A percentile compares a stretch with the other conserved stretches of the same genome.
These are phyloP conservation scores for Mizuhopecten yessoensis DNA, from an alignment of 1,140 invertebrate species.

Conservation along the genomic window DNA sequence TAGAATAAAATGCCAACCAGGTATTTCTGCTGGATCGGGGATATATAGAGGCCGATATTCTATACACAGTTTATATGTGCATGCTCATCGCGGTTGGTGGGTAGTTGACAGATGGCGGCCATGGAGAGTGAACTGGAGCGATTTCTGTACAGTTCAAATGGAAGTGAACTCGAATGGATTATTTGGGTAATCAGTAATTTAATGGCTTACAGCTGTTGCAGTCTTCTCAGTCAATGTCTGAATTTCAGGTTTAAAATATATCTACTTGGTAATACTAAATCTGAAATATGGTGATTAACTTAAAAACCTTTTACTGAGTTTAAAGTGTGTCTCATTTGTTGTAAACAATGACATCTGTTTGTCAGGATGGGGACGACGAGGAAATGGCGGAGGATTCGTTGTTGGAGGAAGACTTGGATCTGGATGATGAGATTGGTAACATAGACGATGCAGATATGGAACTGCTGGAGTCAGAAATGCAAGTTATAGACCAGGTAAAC, in stretches of 20 bases:
- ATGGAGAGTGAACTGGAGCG: neutral
- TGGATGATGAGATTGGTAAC: conserved; percentile 11
- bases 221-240: too few relatives aligned
- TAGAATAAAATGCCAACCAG: neutral
- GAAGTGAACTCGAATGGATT: neutral
- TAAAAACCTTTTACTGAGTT: too few relatives aligned
- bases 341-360: neutral
- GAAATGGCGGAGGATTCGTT: neutral
- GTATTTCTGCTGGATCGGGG: neutral
- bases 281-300: neutral
- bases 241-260: too few relatives aligned
- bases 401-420: neutral
- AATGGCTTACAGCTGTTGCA: too few relatives aligned
- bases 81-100: neutral
- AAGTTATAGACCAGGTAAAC: neutral
- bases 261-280: too few relatives aligned
- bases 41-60: neutral
- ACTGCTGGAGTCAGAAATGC: neutral
- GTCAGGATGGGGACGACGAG: neutral
- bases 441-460: conserved; percentile 26
- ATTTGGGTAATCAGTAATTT: conserved; percentile 22
- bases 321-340: neutral
- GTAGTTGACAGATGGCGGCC: neutral
- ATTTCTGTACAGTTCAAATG: neutral
- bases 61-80: neutral